Percentiles rank a stretch among this genome's conserved stretches.
phyloP scores from a whole-genome alignment of 1,140 invertebrate genomes.

The Drosophila lacertosa region DNA sequence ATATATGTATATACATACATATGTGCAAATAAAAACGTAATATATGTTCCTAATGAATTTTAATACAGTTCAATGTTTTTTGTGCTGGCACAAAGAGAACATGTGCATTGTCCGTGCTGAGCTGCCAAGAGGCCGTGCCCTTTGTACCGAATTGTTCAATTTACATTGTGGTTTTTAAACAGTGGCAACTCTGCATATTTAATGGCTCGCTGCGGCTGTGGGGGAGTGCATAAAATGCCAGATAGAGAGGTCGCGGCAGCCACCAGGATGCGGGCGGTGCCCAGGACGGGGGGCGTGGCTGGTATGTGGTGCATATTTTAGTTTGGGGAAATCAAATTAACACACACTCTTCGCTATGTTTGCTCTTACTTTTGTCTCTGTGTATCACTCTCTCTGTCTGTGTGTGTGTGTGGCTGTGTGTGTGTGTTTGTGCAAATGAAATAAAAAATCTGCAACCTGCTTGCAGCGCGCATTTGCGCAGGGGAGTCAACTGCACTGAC shows the following conservation, averaged over 20 bases:
- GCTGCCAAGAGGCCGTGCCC: background rate
- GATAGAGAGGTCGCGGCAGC: background rate
- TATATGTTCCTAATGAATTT: background rate
- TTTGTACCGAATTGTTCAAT: conserved; percentile 29
- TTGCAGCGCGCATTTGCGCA: conserved; percentile 13
- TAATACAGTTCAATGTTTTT: background rate
- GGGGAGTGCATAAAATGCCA: conserved; percentile 38
- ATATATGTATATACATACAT: too few species aligned
- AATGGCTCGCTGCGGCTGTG: conserved; percentile 29
- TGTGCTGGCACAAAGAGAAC: background rate
- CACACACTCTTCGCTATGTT: background rate
- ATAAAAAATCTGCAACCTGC: conserved; percentile 26
- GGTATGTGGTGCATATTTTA: conserved; percentile 13
- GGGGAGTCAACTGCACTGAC: conserved; percentile 1
- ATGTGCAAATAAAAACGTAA: too few species aligned
- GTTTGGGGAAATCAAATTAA: conserved; percentile 38
- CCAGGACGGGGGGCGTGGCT: background rate
- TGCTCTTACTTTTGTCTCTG: too few species aligned
- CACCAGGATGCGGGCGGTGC: background rate
- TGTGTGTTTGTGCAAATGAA: conserved; percentile 16
- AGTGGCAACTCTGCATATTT: conserved; percentile 45
- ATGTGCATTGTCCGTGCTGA: background rate
- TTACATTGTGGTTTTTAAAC: conserved; percentile 37
- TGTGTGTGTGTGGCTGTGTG: background rate
- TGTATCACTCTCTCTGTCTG: too few species aligned